Base-by-base conservation (phyloP, 2,888 invertebrate species). In the Chrysopilus asiliformis region DNA sequence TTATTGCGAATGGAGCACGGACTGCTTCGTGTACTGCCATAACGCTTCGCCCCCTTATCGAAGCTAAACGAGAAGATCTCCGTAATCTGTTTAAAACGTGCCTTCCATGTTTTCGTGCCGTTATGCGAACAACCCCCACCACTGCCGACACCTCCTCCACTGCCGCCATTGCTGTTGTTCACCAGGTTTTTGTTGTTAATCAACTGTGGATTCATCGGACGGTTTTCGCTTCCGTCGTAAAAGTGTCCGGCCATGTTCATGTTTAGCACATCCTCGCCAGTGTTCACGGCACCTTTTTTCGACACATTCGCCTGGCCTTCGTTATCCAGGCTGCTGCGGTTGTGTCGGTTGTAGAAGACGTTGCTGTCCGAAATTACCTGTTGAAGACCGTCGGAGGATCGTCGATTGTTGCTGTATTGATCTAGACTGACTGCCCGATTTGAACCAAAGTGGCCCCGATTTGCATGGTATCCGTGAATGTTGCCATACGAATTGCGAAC, bases 401-500 rank as follows among this genome's bases (percentile, higher is more conserved):
- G 57, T 4, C 64, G 58, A 43, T 60, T 61, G 34, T 51, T 56
- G 49, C 59, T 62, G 40, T 63, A 64, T 46, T 64, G 63, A 42
- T 64, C 63, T 33, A 64, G 48, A 41, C 64, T 64, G 34, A 64
- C 64, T 22, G 63, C 63, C 4, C 64, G 57, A 47, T 63, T 62
- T 41, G 59, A 59, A 49, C 64, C 55, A 38, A 64, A 64, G 45
- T 62, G 60, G 41, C 56, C 53, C 41, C 63, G 61, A 46, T 57
- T 60, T 24, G 40, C 14, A 42, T 61, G 58, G 38, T 64, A 57
- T 42, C 60, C 60, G 37, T 62, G 62, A 30, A 64, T 64, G 44
- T 64, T 64, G 45, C 63, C 63, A 41, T 63, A 62, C 5, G 63
- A 63, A 45, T 58, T 60, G 34, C 63, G 60, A 38, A 60, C 60